Base-by-base conservation (phyloP, 2,888 invertebrate species). In the Tiphia femorata region DNA sequence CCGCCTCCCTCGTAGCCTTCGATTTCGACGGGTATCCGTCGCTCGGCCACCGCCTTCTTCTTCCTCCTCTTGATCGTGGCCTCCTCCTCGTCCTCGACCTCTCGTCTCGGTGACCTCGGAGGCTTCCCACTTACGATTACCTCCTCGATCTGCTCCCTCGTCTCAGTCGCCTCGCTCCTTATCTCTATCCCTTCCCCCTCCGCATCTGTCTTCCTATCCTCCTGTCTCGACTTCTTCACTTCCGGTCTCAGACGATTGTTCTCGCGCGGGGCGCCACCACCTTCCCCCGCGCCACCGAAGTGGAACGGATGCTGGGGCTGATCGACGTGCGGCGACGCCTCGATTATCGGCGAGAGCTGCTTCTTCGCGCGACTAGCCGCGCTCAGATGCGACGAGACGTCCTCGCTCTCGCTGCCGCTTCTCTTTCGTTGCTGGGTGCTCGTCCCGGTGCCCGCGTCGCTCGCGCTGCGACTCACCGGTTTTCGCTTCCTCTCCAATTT, bases 311-410 rank as follows among this genome's bases (percentile, higher is more conserved):
- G 73, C 1, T 77, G n/a, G n/a, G n/a, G 75, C 1, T 77, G 75
- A 67, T 77, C 75, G 70, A 91, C 91, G 63, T 90, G 86, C 12
- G 89, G 91, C 8, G 90, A 88, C 61, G 90, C 89, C 83, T 93
- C 93, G 64, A 93, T 92, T 46, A 94, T 93, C 0, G 93, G 93
- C 6, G 92, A 92, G 16, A 94, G 79, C 75, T 92, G 93, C 53
- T 89, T 86, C 75, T 91, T 91, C 64, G 87, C 88, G 51, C 88
- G 87, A 64, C 85, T 83, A 17, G 85, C 81, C 1, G 86, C 86
- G 64, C 86, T 86, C 7, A 86, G 78, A 62, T 87, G 87, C 6
- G 78, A n/a, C n/a, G n/a, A n/a, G n/a, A n/a, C 74, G 30, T 67
- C 72, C 71, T 90, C 89, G 66, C 87, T 87, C 78, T 89, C 88